Percentiles rank a stretch among this genome's conserved stretches.
These are phyloP conservation scores for Podarcis cretensis DNA, from an alignment of 2,113 vertebrate genomes.

Conservation along the genomic window DNA sequence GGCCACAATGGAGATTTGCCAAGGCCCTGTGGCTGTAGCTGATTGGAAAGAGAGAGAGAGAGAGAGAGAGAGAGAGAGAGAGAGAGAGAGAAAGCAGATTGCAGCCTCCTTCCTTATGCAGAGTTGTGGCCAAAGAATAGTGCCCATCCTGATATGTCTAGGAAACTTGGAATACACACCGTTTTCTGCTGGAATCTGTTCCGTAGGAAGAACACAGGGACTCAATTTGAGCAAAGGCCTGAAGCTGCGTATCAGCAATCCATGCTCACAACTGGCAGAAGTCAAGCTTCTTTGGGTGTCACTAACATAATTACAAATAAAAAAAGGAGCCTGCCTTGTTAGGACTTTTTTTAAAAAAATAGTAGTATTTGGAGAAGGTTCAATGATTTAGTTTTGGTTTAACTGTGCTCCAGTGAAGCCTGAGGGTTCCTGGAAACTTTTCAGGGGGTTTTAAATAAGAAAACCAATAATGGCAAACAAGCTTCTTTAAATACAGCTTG, in stretches of 20 bases:
- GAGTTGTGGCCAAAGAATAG: not conserved
- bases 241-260: not conserved
- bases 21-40: not conserved
- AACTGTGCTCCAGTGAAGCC: not conserved
- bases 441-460: not conserved
- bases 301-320: not conserved
- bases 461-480: not conserved
- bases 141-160: accelerated
- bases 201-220: not conserved
- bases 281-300: accelerated
- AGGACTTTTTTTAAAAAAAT: not conserved
- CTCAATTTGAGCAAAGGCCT: not conserved
- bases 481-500: not conserved
- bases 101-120: not conserved
- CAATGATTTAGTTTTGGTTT: not conserved
- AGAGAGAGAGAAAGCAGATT: not conserved
- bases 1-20: not conserved
- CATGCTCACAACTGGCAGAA: not conserved
- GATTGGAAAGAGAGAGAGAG: not conserved
- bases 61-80: not conserved
- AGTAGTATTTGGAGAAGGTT: not conserved
- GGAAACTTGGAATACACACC: not conserved
- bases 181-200: not conserved
- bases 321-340: not conserved
- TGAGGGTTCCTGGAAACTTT: not conserved